Evolutionary conservation across 2,797 vertebrate species (phyloP).

Genomic region (Cichlasoma orientale): DNA sequence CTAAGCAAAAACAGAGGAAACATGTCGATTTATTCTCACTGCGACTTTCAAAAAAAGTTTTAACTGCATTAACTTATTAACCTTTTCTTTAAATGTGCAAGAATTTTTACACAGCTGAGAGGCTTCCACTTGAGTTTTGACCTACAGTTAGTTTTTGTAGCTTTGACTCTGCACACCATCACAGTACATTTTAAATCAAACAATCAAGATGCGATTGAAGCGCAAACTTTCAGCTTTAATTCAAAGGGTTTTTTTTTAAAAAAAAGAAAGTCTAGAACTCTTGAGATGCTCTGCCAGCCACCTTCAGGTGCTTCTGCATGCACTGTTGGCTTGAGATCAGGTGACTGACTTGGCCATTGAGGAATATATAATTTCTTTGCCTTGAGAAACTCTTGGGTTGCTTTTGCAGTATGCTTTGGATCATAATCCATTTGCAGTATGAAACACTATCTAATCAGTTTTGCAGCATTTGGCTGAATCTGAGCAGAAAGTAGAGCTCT

Average conservation of each 20-base stretch:
- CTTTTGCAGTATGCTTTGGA: not conserved
- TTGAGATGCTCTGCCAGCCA: too few relatives aligned
- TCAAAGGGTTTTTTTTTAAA: too few relatives aligned
- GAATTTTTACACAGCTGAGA: not conserved
- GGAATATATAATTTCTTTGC: not conserved
- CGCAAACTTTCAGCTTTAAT: not conserved
- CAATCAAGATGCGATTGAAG: not conserved
- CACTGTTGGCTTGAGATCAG: not conserved
- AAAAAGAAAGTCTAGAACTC: not conserved
- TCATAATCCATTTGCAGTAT: too few relatives aligned
- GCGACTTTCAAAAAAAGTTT: not conserved
- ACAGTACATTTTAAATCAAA: not conserved
- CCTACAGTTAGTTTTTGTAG: not conserved
- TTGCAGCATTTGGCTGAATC: too few relatives aligned
- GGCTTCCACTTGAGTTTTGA: not conserved
- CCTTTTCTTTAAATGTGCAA: not conserved
- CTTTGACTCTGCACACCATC: not conserved
- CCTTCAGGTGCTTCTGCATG: too few relatives aligned
- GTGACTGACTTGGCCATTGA: not conserved
- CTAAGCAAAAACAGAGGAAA: constrained; percentile 32
- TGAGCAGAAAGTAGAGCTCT: too few relatives aligned
- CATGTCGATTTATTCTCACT: not conserved
- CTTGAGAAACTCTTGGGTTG: not conserved
- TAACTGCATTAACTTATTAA: not conserved
- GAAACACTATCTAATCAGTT: too few relatives aligned